Percentiles rank a stretch among this genome's conserved stretches.
phyloP scores from a whole-genome alignment of 2,888 invertebrate genomes.

The Orgyia antiqua region DNA sequence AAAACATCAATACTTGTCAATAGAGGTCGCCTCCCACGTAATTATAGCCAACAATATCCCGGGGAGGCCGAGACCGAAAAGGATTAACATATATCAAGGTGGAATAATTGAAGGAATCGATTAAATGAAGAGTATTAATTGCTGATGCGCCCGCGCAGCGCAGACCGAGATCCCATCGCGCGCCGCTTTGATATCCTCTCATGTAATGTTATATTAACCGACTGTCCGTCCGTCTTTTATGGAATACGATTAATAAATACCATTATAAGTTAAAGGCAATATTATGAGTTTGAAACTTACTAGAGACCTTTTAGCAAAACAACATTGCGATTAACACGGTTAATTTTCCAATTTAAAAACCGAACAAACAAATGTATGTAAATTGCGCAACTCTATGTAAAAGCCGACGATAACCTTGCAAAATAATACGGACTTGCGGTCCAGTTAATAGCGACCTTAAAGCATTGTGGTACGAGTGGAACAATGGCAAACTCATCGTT shows the following conservation, averaged over 20 bases:
- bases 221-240: constrained; percentile 29
- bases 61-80: constrained; percentile 62
- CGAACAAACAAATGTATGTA: constrained; percentile 76
- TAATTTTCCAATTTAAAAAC: constrained; percentile 76
- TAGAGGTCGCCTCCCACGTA: constrained; percentile 76
- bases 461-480: constrained; percentile 24
- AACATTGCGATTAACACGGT: constrained; percentile 64
- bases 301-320: constrained; percentile 43
- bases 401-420: constrained; percentile 64
- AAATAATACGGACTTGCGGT: constrained; percentile 12
- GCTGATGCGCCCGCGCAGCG: constrained; percentile 71
- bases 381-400: constrained; percentile 73
- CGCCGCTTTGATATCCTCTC: constrained; percentile 39
- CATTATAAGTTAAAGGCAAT: constrained; percentile 20
- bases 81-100: constrained; percentile 75
- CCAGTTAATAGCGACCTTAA: constrained; percentile 36
- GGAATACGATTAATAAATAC: constrained; percentile 26
- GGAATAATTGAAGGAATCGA: constrained; percentile 77
- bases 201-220: constrained; percentile 42
- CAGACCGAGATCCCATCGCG: constrained; percentile 48
- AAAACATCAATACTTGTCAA: constrained; percentile 78
- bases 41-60: constrained; percentile 75
- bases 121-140: constrained; percentile 77
- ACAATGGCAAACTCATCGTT: constrained; percentile 26
- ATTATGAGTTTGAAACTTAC: constrained; percentile 37